Conservation (phyloP, 2,797 vertebrate species). For the Heteromormyrus szaboi region DNA sequence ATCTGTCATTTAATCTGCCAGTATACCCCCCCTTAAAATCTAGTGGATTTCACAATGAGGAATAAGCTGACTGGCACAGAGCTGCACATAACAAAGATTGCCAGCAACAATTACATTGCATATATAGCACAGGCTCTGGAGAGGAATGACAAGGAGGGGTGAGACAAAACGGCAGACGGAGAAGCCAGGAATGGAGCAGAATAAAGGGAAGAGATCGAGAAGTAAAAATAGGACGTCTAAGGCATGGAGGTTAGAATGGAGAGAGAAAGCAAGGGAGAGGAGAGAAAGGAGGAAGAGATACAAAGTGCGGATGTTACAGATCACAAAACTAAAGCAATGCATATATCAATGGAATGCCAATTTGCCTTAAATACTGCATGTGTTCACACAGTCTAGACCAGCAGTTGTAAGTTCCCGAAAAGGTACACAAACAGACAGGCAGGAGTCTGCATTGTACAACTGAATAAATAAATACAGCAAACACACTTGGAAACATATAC, state of each 20-base stretch:
- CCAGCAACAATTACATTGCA: conserved; percentile 37
- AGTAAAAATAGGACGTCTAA: conserved; percentile 9
- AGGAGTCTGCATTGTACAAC: background rate
- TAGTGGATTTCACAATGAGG: conserved; percentile 57
- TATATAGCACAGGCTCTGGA: background rate
- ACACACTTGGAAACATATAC: background rate
- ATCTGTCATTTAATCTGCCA: conserved; percentile 54
- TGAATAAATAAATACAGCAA: background rate
- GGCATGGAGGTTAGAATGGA: background rate
- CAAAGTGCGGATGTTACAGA: background rate
- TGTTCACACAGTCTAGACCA: background rate
- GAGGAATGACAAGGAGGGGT: background rate
- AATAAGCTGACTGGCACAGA: conserved; percentile 60
- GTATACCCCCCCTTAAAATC: conserved; percentile 45
- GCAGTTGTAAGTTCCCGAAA: background rate
- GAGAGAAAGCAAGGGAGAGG: background rate
- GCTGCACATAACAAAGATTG: conserved; percentile 35
- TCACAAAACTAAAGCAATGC: background rate
- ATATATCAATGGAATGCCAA: background rate
- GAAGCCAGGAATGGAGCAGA: conserved; percentile 16
- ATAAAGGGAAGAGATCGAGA: background rate
- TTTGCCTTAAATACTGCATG: background rate
- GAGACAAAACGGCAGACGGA: conserved; percentile 15
- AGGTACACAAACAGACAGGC: background rate
- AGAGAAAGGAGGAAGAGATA: background rate